Base-by-base conservation (phyloP, 2,797 vertebrate genomes). In the Ciconia nigra region DNA sequence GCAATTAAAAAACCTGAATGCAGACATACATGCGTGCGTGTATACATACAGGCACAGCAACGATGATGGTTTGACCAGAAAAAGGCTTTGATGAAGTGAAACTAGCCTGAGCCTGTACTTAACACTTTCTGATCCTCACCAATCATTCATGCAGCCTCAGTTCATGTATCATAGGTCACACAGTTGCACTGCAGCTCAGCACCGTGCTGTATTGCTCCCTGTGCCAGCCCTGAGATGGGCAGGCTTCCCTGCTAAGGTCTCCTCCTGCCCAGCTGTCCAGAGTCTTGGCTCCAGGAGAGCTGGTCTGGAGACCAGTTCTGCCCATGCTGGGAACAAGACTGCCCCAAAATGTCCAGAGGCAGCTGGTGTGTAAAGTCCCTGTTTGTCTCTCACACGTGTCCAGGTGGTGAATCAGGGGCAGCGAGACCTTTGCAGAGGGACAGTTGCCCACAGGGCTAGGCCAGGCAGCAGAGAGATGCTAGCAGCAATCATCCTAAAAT, bases 21-120 rank as follows among this genome's bases (percentile, higher is more conserved):
- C 1, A 57, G 42, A 47, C 12, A 22, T 33, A 3, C 2, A 1
- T 58, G 37, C 5, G 2, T 37, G 13, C 51, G 59, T 46, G 7
- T 52, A 15, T 14, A 13, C 21, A 13, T 22, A 28, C 8, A 62
- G 14, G 13, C 18, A 49, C 19, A 59, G 31, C 7, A 33, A 3
- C 1, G 2, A 41, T 12, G 47, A 41, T 44, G 16, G 19, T 71
- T 83, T 85, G 55, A 85, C 22, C 47, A 74, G 59, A 59, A 78
- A 26, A 77, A 62, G 26, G 14, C 20, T 88, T 41, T 74, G 52
- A 67, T 70, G 52, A 87, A 84, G 18, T 62, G 26, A 70, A 85
- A 61, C 15, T 39, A 73, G 11, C 22, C 51, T 41, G 21, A 49
- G 9, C 17, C 28, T 85, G 47, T 70, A 59, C 51, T 65, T 82